These are phyloP conservation scores for Eupelmus urozonus DNA, from an alignment of 2,888 invertebrate species.

Conservation along the genomic window DNA sequence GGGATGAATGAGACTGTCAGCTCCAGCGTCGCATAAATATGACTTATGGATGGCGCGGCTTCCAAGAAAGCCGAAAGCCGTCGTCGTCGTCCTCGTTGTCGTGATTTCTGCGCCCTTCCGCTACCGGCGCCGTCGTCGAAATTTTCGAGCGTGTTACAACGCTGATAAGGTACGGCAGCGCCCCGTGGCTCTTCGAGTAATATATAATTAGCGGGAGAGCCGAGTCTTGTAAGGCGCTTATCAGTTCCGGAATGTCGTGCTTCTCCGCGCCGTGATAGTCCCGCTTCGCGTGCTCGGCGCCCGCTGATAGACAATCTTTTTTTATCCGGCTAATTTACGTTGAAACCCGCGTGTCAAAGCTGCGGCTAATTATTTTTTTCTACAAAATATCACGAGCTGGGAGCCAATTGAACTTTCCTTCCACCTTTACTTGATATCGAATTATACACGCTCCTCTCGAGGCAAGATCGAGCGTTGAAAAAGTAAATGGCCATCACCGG, in stretches of 20 bases:
- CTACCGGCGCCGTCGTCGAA: neutral
- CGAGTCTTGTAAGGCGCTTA: neutral
- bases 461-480: neutral
- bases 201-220: constrained; percentile 18
- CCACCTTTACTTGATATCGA: too few relatives aligned
- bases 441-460: too few relatives aligned
- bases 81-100: constrained; percentile 13
- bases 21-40: constrained; percentile 71
- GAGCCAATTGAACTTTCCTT: too few relatives aligned
- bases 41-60: constrained; percentile 68
- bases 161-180: constrained; percentile 15
- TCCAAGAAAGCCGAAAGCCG: constrained; percentile 56
- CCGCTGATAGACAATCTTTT: too few relatives aligned
- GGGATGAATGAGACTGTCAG: constrained; percentile 71
- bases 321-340: too few relatives aligned
- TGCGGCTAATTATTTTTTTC: too few relatives aligned
- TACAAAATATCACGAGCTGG: too few relatives aligned
- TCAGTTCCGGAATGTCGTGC: neutral
- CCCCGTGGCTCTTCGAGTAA: neutral
- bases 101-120: constrained; percentile 21
- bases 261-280: too few relatives aligned
- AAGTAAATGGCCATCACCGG: too few relatives aligned
- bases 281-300: too few relatives aligned
- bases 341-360: too few relatives aligned
- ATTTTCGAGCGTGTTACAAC: constrained; percentile 12